These are phyloP conservation scores for Macropus fuliginosus DNA, from an alignment of 2,797 vertebrate genomes.

Conservation along the genomic window DNA sequence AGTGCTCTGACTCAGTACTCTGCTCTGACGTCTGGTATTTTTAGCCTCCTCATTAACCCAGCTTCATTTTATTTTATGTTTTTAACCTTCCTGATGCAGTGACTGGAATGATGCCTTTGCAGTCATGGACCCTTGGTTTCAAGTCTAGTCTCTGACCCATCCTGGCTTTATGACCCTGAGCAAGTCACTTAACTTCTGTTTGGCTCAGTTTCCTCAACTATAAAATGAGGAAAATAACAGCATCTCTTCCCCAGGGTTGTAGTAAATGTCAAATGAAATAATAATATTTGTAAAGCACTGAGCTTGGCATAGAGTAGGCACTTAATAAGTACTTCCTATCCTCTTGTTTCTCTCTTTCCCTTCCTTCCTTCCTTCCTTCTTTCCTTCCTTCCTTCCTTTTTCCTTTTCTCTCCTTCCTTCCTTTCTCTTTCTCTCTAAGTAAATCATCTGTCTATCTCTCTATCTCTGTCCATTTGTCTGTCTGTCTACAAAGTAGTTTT, in stretches of 20 bases:
- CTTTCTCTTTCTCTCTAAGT: not conserved
- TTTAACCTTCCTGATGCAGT: conserved; percentile 45
- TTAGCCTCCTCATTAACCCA: conserved; percentile 32
- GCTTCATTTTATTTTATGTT: conserved; percentile 65
- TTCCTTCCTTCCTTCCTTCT: not conserved
- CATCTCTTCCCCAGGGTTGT: not conserved
- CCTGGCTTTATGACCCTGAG: conserved; percentile 10
- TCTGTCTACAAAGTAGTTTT: not conserved
- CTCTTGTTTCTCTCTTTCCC: not conserved
- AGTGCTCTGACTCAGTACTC: conserved; percentile 58
- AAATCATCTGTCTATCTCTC: not conserved
- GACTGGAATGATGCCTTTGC: not conserved
- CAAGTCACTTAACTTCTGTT: conserved; percentile 28
- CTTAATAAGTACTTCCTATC: not conserved
- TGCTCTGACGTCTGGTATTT: conserved; percentile 25
- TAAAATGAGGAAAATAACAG: not conserved
- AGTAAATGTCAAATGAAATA: not conserved
- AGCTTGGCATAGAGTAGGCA: not conserved
- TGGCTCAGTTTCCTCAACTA: conserved; percentile 38
- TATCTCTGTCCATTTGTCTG: not conserved
- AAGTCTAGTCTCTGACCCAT: conserved; percentile 34
- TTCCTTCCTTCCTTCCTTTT: no score
- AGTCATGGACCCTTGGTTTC: conserved; percentile 11
- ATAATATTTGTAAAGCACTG: not conserved
- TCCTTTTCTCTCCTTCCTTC: no score